These are phyloP conservation scores for Parus major DNA, from an alignment of 2,113 vertebrate species.

Conservation along the genomic window DNA sequence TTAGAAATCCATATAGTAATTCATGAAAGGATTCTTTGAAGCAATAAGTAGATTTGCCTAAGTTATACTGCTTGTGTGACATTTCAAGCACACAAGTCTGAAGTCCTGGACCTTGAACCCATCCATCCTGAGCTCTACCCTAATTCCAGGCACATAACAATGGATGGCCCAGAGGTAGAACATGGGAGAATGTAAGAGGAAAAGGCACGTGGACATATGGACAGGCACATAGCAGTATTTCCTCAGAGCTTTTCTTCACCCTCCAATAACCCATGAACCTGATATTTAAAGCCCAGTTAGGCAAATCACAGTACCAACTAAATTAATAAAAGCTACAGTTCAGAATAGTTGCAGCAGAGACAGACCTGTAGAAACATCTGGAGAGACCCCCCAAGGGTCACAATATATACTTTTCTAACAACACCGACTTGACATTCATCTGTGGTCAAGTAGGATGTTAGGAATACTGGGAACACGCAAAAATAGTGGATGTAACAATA, in stretches of 20 bases:
- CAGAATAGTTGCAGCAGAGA: neutral
- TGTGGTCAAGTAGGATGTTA: neutral
- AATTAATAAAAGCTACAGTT: neutral
- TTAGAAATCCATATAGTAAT: neutral
- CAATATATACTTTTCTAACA: neutral
- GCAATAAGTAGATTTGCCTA: neutral
- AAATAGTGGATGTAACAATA: neutral
- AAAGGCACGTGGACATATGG: accelerated
- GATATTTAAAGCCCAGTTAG: neutral
- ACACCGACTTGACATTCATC: neutral
- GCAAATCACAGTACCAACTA: neutral
- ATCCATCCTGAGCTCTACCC: neutral
- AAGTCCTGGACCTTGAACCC: neutral
- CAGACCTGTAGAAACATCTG: neutral
- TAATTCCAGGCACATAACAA: neutral
- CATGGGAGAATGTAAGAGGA: neutral
- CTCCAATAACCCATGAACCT: neutral
- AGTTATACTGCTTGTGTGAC: accelerated
- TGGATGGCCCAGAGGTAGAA: accelerated
- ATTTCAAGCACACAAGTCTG: neutral
- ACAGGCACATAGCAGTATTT: neutral
- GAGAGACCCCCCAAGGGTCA: neutral
- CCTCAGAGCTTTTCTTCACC: neutral
- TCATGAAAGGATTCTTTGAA: neutral
- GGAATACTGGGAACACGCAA: neutral